A percentile compares a stretch with the other conserved stretches of the same genome.
These are phyloP conservation scores for Hydroisotoma schaefferi DNA, from an alignment of 2,888 invertebrate species.

Conservation along the genomic window DNA sequence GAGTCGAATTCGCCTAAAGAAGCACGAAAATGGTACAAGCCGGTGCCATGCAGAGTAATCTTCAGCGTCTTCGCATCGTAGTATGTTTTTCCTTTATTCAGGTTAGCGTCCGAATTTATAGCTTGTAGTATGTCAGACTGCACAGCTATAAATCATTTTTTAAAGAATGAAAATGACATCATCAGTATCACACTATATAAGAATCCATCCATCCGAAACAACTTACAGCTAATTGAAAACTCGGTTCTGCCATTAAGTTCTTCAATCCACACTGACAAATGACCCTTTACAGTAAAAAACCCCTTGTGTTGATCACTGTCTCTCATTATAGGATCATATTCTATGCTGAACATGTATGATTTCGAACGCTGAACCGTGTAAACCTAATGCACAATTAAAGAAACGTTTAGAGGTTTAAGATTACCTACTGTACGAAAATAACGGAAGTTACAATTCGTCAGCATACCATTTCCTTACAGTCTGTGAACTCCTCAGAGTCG, in stretches of 20 bases:
- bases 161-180: no score
- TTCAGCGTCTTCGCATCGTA: slow-evolving; percentile 24
- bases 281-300: slow-evolving; percentile 15
- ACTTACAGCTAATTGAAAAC: slow-evolving; percentile 14
- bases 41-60: slow-evolving; percentile 37
- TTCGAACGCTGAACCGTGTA: slow-evolving; percentile 24
- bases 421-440: no score
- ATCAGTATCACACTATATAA: no score
- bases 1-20: slow-evolving; percentile 35
- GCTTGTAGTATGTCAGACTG: neutral
- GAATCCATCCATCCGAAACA: no score
- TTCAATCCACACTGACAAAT: slow-evolving; percentile 28
- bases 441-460: neutral
- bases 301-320: slow-evolving; percentile 28
- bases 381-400: slow-evolving; percentile 16
- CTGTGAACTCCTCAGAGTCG: slow-evolving; percentile 31
- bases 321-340: slow-evolving; percentile 31
- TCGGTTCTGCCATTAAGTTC: slow-evolving; percentile 40
- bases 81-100: slow-evolving; percentile 20
- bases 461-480: slow-evolving; percentile 40
- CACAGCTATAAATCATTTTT: no score
- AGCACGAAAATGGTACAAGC: slow-evolving; percentile 42
- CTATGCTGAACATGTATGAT: slow-evolving; percentile 12
- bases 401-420: neutral
- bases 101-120: slow-evolving; percentile 23